Conservation (phyloP, 2,113 vertebrate species). For the Vulpes lagopus region DNA sequence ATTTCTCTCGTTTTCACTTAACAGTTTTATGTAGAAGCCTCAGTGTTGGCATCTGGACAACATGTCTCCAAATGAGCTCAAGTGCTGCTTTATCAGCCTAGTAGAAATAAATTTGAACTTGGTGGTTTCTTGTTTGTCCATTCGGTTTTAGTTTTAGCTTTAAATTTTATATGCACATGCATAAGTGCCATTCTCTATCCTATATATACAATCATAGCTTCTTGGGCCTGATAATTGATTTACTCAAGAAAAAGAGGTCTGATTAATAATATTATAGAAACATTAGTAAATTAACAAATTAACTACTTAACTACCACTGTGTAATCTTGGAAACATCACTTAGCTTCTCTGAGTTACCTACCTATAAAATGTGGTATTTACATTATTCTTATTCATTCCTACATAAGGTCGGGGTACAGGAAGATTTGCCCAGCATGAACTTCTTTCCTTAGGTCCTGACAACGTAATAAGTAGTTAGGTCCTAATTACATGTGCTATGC, state of each 20-base stretch:
- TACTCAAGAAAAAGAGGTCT: not conserved
- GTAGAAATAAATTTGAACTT: conserved; percentile 40
- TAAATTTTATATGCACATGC: not conserved
- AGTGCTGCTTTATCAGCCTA: not conserved
- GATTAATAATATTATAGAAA: not conserved
- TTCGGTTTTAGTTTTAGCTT: not conserved
- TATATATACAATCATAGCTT: not conserved
- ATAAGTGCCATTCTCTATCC: not conserved
- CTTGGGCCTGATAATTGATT: not conserved
- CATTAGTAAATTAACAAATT: not conserved
- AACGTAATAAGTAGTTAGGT: not conserved
- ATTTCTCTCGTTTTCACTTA: conserved; percentile 3
- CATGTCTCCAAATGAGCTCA: not conserved
- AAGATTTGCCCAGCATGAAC: not conserved
- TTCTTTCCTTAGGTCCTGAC: not conserved
- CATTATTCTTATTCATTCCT: not conserved
- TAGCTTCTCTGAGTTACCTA: not conserved
- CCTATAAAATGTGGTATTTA: not conserved
- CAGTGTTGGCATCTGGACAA: not conserved
- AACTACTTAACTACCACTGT: not conserved
- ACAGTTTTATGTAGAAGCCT: not conserved
- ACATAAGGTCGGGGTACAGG: not conserved
- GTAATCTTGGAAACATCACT: not conserved
- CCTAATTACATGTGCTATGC: not conserved
- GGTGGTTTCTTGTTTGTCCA: not conserved